Evolutionary conservation across 2,113 vertebrate species (phyloP).

Genomic region (Centropus bengalensis): DNA sequence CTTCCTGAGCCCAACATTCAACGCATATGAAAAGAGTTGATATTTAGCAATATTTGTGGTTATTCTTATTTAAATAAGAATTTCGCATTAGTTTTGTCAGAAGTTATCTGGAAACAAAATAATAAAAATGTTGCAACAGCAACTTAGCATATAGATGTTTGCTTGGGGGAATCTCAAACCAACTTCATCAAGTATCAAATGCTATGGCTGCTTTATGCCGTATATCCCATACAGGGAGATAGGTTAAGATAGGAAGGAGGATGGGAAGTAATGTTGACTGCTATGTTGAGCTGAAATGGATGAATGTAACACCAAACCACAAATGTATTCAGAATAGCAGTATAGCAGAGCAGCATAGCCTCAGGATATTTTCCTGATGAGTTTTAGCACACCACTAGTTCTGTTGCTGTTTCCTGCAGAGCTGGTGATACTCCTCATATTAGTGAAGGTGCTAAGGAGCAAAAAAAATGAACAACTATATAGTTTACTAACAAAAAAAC

Average conservation of each 20-base stretch:
- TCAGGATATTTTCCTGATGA: constrained; percentile 38
- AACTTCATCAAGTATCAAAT: not conserved
- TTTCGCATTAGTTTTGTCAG: too few species aligned
- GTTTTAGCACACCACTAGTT: not conserved
- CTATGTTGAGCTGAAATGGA: not conserved
- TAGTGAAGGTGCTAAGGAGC: not conserved
- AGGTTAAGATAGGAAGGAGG: not conserved
- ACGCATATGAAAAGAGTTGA: not conserved
- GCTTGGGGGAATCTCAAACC: not conserved
- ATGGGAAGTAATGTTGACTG: not conserved
- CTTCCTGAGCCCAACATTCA: not conserved
- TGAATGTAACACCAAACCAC: constrained; percentile 7
- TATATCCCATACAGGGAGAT: not conserved
- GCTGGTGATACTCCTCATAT: not conserved
- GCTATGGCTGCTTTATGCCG: not conserved
- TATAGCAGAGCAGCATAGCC: not conserved
- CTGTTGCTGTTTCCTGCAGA: constrained; percentile 18
- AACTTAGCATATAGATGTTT: not conserved
- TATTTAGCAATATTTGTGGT: not conserved
- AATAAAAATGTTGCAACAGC: not conserved
- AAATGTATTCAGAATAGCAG: not conserved
- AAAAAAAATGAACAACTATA: constrained; percentile 4
- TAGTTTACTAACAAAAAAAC: not conserved
- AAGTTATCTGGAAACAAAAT: not conserved
- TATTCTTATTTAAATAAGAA: not conserved